phyloP scores from a whole-genome alignment of 2,888 invertebrate genomes.

The Acleris literana region DNA sequence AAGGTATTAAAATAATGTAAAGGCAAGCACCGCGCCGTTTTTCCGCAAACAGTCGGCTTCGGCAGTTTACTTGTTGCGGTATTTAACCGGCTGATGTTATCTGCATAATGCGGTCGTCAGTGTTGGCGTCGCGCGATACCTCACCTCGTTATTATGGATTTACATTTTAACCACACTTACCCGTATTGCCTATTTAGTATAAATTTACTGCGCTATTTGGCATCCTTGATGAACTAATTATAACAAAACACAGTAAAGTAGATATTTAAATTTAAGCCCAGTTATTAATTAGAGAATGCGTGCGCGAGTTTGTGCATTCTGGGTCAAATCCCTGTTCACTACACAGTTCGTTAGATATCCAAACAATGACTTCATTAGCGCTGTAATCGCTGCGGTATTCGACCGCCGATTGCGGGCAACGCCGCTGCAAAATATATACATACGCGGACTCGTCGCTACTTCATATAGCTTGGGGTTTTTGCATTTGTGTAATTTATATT shows the following conservation, averaged over 20 bases:
- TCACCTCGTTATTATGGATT: slow-evolving; percentile 71
- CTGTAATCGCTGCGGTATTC: slow-evolving; percentile 71
- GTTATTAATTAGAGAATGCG: slow-evolving; percentile 49
- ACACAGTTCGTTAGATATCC: slow-evolving; percentile 75
- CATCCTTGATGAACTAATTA: slow-evolving; percentile 35
- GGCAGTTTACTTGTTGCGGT: slow-evolving; percentile 79
- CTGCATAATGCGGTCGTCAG: slow-evolving; percentile 77
- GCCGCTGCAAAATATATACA: slow-evolving; percentile 36
- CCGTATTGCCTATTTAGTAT: slow-evolving; percentile 60
- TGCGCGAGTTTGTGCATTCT: slow-evolving; percentile 42
- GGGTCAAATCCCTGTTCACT: slow-evolving; percentile 52
- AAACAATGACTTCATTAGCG: slow-evolving; percentile 81
- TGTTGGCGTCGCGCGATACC: slow-evolving; percentile 61
- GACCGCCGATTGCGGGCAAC: slow-evolving; percentile 47
- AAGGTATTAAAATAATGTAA: slow-evolving; percentile 30
- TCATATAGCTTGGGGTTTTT: slow-evolving; percentile 20
- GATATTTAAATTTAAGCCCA: slow-evolving; percentile 12
- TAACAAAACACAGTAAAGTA: not conserved
- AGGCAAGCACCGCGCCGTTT: slow-evolving; percentile 25
- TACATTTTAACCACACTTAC: slow-evolving; percentile 69
- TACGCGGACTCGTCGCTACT: slow-evolving; percentile 13
- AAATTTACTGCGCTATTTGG: slow-evolving; percentile 55
- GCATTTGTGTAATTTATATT: slow-evolving; percentile 22
- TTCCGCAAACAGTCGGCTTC: slow-evolving; percentile 52
- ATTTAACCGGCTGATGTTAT: slow-evolving; percentile 73